Base-by-base conservation (phyloP, 2,888 invertebrate species). In the Bellardia bayeri region DNA sequence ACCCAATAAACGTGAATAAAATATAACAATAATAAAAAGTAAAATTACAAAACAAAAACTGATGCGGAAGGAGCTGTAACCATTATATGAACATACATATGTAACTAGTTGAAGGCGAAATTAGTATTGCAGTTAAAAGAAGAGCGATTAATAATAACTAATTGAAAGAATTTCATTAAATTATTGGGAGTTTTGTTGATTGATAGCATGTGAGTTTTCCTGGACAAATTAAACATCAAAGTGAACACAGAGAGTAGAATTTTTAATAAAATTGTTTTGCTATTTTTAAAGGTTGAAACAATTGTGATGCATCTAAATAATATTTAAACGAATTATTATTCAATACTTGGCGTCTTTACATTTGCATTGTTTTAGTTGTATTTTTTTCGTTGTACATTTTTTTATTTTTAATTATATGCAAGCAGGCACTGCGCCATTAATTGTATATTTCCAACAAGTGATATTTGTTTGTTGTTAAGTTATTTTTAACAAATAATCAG, bases 321-420 rank as follows among this genome's bases (percentile, higher is more conserved):
- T 45, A 75, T 69, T 69, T 76, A 64, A 76, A 69, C 14, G 69
- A 64, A 71, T 81, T 81, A 84, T 87, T 87, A 87, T 85, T 81
- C 79, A 87, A 87, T 66, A 82, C 69, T 87, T 87, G 79, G 87
- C 82, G 75, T 64, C 45, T 80, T 42, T 79, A 61, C 63, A 61
- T 82, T 42, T 33, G 40, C 64, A 56, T 16, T 68, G 74, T 82
- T 63, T 33, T 14, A 49, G 66, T 66, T 42, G 9, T 33, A 16
- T 66, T 69, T 80, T 23, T 58, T 75, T 75, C 45, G 76, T 30
- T n/a, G 71, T 13, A 69, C 23, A 23, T 16, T 37, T 56, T 49
- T 68, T 75, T 56, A 56, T 75, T 30, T 66, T 63, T 45, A 33
- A 64, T 79, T 66, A 66, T 72, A 51, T 82, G 63, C 56, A 69